Conservation (phyloP, 1,140 invertebrate genomes). For the Penaeus vannamei region DNA sequence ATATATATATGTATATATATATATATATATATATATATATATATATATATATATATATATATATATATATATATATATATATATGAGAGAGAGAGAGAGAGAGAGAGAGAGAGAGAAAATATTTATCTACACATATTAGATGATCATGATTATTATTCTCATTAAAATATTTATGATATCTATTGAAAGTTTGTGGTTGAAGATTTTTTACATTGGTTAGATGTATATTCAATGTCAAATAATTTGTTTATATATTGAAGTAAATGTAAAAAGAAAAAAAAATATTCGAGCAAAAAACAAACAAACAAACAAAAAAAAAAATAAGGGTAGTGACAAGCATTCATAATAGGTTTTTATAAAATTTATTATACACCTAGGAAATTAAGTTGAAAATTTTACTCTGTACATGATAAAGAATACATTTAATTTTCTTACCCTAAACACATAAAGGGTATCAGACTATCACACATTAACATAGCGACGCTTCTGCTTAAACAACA, state of each 20-base stretch:
- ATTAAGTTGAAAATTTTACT: conserved; percentile 64
- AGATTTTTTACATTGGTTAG: too few relatives aligned
- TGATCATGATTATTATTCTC: too few relatives aligned
- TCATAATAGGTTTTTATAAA: conserved; percentile 59
- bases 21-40: not conserved
- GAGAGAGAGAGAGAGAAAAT: too few relatives aligned
- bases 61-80: conserved; percentile 20
- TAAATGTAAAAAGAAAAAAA: not conserved
- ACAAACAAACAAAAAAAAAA: not conserved
- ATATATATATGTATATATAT: not conserved
- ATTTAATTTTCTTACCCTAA: conserved; percentile 47
- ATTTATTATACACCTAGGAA: conserved; percentile 66
- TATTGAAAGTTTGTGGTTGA: too few relatives aligned
- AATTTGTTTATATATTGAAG: too few relatives aligned
- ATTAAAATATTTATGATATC: too few relatives aligned
- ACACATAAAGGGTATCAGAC: conserved; percentile 45
- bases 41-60: conserved; percentile 24
- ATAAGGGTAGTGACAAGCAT: not conserved
- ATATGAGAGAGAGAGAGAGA: not conserved
- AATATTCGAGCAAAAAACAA: not conserved
- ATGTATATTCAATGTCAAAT: too few relatives aligned
- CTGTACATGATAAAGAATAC: conserved; percentile 61
- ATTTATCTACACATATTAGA: too few relatives aligned
- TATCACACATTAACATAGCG: conserved; percentile 42
- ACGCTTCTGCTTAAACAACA: conserved; percentile 25